Conservation (phyloP, 1,140 invertebrate species). For the Chlorops oryzae region DNA sequence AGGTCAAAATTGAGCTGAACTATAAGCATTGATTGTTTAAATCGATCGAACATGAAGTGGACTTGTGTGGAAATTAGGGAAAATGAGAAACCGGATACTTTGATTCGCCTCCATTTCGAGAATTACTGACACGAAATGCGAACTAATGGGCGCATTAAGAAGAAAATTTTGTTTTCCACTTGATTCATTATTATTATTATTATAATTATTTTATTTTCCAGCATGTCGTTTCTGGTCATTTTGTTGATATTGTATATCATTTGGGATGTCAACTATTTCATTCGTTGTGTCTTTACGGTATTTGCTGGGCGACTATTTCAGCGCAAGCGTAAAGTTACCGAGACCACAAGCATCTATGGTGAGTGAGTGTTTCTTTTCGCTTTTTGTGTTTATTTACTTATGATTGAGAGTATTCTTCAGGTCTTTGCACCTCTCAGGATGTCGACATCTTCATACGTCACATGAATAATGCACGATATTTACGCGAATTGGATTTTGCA, state of each 20-base stretch:
- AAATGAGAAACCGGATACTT: no score
- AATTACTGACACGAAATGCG: no score
- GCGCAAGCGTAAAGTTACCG: slow-evolving; percentile 61
- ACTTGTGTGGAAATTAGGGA: no score
- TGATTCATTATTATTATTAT: not conserved
- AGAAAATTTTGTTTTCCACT: slow-evolving; percentile 1
- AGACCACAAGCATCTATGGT: slow-evolving; percentile 66
- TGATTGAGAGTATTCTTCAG: slow-evolving; percentile 46
- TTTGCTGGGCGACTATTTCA: slow-evolving; percentile 59
- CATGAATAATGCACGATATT: slow-evolving; percentile 82
- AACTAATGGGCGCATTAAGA: no score
- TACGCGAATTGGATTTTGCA: slow-evolving; percentile 77
- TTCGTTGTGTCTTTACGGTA: slow-evolving; percentile 60
- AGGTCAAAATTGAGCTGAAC: no score
- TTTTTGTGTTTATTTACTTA: slow-evolving; percentile 7
- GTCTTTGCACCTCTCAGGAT: slow-evolving; percentile 72
- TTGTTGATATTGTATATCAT: slow-evolving; percentile 62
- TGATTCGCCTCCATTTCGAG: no score
- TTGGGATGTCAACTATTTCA: slow-evolving; percentile 72
- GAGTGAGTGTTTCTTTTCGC: slow-evolving; percentile 29
- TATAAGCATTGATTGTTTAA: no score
- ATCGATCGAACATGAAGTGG: no score
- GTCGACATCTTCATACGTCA: slow-evolving; percentile 71
- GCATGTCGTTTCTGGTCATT: slow-evolving; percentile 41
- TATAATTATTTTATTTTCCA: no score